These are phyloP conservation scores for Pluvialis apricaria DNA, from an alignment of 2,113 vertebrate genomes.

Conservation along the genomic window DNA sequence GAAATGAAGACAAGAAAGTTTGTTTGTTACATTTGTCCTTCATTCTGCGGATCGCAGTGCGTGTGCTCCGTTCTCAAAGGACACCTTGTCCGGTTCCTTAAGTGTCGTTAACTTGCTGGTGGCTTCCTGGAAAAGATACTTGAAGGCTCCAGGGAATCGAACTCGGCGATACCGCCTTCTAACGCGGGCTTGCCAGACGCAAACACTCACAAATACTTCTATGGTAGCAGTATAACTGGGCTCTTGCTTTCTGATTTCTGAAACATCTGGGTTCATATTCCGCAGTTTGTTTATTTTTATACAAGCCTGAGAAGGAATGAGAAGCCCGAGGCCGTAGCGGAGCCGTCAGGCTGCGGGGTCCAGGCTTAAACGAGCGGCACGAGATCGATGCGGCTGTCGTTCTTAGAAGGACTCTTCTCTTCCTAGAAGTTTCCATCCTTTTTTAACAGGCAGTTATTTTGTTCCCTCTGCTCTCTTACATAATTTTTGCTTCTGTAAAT, in stretches of 20 bases:
- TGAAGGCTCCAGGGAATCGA: neutral
- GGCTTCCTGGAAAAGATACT: constrained; percentile 23
- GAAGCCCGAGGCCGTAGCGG: neutral
- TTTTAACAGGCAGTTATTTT: neutral
- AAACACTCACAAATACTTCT: neutral
- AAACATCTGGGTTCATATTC: neutral
- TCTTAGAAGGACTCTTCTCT: constrained; percentile 21
- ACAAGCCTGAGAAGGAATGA: neutral
- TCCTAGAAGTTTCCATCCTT: constrained; percentile 12
- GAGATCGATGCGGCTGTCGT: neutral
- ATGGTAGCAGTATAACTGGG: neutral
- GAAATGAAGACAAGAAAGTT: neutral
- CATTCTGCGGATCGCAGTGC: neutral
- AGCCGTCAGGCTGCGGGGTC: neutral
- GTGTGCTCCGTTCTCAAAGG: neutral
- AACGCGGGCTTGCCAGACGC: fast-evolving
- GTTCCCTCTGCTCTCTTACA: neutral
- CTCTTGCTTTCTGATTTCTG: constrained; percentile 3
- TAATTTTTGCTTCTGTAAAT: neutral
- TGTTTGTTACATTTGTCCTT: neutral
- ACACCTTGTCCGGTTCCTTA: constrained; percentile 26
- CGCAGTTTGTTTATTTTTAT: neutral
- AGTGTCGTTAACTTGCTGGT: neutral
- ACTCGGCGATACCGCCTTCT: neutral
- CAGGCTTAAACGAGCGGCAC: neutral